Evolutionary conservation across 2,797 vertebrate species (phyloP), one percentile per base, ranked within the genome.

Genomic region (Malacoctenus gilli): DNA sequence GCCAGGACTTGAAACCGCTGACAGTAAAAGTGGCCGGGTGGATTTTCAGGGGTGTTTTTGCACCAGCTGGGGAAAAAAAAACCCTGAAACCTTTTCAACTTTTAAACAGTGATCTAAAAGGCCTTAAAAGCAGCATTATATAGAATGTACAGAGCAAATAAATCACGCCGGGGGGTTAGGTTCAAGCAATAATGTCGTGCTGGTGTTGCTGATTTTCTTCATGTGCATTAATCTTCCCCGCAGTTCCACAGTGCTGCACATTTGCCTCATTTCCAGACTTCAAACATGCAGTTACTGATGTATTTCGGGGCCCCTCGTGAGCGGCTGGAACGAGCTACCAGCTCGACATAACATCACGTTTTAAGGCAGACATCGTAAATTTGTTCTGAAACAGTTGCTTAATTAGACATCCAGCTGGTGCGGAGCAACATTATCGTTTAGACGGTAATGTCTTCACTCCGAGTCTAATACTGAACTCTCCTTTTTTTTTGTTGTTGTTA

Each of bases 241-340:
- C 10, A 19, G 4, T 20, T 19, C 10, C 12, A 11, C 37, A 18
- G 4, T 39, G 11, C 19, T 40, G 38, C 36, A 10, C 6, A 0
- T 37, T 38, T 19, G 9, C 20, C 10, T 35, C 36, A 36, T 21
- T 41, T 20, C 38, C 46, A 62, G 11, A 46, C 15, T 15, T 25
- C 19, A 5, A 54, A 35, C 13, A 28, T 40, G 36, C 13, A 63
- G 12, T 40, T 20, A 14, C 5, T 20, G 12, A 5, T 35, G 20
- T 12, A 8, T 41, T 41, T 22, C 12, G 20, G 37, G 12, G 4
- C 39, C 39, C 6, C n/a, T 8, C 13, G 13, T 23, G 22, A 2
- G 13, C 18, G 32, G 11, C 5, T 3, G 38, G 30, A 51, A 31
- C 7, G 15, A 15, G 22, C 14, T 30, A 16, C 22, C 14, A 55